Conservation (phyloP, 2,888 invertebrate genomes). For the Callinectes sapidus region DNA sequence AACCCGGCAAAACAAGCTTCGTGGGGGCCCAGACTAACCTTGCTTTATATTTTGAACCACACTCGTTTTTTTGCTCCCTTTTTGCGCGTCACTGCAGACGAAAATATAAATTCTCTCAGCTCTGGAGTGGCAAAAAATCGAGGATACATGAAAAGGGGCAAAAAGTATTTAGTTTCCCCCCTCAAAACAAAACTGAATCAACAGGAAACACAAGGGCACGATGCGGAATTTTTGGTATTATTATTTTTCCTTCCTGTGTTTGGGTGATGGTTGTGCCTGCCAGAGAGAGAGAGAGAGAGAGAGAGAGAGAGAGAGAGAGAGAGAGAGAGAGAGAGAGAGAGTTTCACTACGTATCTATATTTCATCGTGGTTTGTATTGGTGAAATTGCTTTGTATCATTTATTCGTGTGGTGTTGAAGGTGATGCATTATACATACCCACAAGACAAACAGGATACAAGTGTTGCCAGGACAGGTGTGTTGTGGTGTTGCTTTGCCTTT, state of each 20-base stretch:
- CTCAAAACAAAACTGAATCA: conserved; percentile 21
- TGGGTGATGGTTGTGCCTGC: neutral
- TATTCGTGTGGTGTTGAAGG: neutral
- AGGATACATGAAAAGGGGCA: neutral
- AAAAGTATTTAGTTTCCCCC: conserved; percentile 19
- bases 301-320: conserved; percentile 17
- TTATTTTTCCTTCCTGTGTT: neutral
- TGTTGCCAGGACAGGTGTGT: neutral
- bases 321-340: conserved; percentile 21
- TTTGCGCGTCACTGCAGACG: neutral
- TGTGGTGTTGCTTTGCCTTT: too few species aligned
- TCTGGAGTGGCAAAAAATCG: neutral
- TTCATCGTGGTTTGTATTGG: neutral
- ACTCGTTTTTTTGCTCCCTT: neutral
- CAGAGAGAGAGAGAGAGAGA: conserved; percentile 21
- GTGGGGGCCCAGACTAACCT: neutral
- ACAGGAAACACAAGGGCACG: conserved; percentile 14
- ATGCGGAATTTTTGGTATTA: neutral
- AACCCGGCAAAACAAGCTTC: neutral
- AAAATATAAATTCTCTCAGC: neutral
- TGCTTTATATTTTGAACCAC: neutral
- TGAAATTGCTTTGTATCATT: neutral
- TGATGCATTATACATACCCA: neutral
- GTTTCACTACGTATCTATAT: neutral
- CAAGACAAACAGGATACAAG: neutral